These are phyloP conservation scores for Bubo bubo DNA, from an alignment of 2,113 vertebrate species.

Conservation along the genomic window DNA sequence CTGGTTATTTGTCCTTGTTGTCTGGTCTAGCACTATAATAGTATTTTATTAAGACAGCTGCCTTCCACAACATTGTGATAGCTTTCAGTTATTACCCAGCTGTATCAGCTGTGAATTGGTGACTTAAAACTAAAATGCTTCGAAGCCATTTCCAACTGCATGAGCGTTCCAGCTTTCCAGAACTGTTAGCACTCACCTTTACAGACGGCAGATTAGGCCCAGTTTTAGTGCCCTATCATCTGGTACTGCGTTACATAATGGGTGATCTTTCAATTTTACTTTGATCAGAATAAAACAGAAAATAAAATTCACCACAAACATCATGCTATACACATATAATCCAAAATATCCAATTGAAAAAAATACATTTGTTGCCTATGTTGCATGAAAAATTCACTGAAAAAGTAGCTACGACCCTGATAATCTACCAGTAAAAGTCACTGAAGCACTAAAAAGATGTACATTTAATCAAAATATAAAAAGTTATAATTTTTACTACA, in stretches of 20 bases:
- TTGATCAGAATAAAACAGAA: background rate
- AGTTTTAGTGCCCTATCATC: background rate
- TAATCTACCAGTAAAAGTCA: background rate
- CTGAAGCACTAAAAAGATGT: background rate
- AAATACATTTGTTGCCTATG: background rate
- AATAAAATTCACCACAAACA: background rate
- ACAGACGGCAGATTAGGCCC: background rate
- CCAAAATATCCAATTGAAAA: background rate
- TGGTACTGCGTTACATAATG: background rate
- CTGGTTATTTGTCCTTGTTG: background rate
- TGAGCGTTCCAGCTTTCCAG: background rate
- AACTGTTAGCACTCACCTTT: background rate
- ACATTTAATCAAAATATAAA: background rate
- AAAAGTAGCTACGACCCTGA: background rate
- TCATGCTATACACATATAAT: rapidly evolving
- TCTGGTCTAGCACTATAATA: background rate
- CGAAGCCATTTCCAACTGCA: background rate
- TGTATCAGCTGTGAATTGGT: background rate
- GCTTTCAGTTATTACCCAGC: background rate
- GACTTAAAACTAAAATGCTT: background rate
- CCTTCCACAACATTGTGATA: background rate
- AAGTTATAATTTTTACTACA: background rate
- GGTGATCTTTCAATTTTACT: background rate
- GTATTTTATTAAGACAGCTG: background rate
- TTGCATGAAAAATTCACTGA: background rate